Evolutionary conservation across 92 coral and sea anemone species (phyloP), one percentile per base, ranked within the genome.

Genomic region (Palythoa heliodiscus): DNA sequence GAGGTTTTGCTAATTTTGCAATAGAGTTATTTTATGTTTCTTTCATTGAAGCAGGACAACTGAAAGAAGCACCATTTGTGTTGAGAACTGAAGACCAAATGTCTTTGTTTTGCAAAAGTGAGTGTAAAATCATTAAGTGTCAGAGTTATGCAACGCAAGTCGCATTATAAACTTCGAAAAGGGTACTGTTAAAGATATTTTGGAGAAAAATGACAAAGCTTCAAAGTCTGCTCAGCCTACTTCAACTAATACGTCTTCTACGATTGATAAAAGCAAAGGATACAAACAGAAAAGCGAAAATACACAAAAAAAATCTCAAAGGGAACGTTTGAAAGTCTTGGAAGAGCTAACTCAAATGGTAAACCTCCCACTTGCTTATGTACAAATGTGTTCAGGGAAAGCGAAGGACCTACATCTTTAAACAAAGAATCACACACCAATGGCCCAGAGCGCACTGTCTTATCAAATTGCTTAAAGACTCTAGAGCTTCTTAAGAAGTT

Each of bases 1-100:
- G 71, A 70, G 87, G 87, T 70, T 83, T 83, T 83, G 79, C 87
- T 70, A 79, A 83, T 83, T 83, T 83, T 83, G 68, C 87, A 70
- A 70, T 71, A 20, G 79, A 82, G 76, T 39, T 82, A 82, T 82
- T 82, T 64, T 67, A 40, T 68, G 73, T 83, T 70, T 71, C 50
- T 70, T 83, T 70, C 87, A 83, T 82, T 82, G 86, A 82, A 82
- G 86, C 86, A 25, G 79, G 87, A 71, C 50, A 43, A 43, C 7
- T 7, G 50, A 43, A 43, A 64, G 69, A 82, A 67, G 86, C 86
- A 82, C 86, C 86, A 66, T 82, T 82, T 82, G 86, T 64, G 76
- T 43, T 43, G 3, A 43, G 50, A 43, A 43, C 50, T 7, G 50
- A 43, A 43, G 77, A 82, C 75, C 86, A 82, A 64, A 82, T 82